Evolutionary conservation across 1,140 invertebrate species (phyloP), one percentile per base, ranked within the genome.

Genomic region (Phenacoccus solenopsis): DNA sequence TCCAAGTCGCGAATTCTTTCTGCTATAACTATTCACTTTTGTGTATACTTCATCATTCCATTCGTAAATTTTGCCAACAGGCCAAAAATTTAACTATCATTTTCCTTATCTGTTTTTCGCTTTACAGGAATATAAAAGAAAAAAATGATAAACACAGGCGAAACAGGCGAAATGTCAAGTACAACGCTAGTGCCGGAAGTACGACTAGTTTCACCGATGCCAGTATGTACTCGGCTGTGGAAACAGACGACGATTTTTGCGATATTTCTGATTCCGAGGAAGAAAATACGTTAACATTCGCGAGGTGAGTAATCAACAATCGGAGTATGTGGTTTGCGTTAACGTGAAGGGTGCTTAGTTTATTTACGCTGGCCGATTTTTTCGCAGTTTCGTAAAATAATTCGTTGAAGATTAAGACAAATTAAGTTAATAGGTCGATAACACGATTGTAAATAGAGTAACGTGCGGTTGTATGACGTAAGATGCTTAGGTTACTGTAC

Each of bases 191-290:
- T 20, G 1, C 2, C 25, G 59, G 59, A 24, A 64, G 59, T 16
- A 64, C 59, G 16, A 64, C 59, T 64, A 27, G 25, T 20, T 64
- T 25, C 16, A 64, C 59, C 59, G 59, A 64, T 64, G 59, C 59
- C 21, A 64, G 59, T 64, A 64, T 64, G 59, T 64, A 64, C 21
- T 64, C 59, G 25, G 59, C 59, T 3, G 10, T 64, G 10, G 59
- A 64, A 64, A 25, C 59, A 20, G 59, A 64, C 25, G 59, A 64
- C 13, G 59, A 64, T 10, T 64, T 64, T 64, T 64, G 59, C 21
- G 59, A 64, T 27, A 64, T 64, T 64, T 64, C 59, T 22, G 25
- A 64, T 16, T 64, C 59, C 9, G 59, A 64, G 1, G 59, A 64
- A 3, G 59, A 64, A 25, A 64, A 24, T 24, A 64, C 25, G 4